Evolutionary conservation across 2,113 vertebrate genomes (phyloP), one percentile per base, ranked within the genome.

Genomic region (Herpetotheres cachinnans): DNA sequence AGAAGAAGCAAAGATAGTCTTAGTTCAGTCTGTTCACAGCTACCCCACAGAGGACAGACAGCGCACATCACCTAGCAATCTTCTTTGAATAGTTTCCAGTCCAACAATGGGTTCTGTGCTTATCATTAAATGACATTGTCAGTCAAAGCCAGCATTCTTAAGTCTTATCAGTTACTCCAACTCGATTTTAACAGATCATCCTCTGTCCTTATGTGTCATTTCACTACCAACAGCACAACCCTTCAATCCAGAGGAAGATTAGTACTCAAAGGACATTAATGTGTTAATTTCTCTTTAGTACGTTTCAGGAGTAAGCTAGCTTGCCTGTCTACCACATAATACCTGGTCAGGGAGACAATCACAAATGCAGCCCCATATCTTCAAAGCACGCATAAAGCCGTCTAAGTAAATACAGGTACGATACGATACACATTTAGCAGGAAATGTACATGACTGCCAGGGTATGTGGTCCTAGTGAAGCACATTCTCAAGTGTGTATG

Each of bases 101-200:
- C 89, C 86, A 83, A 84, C 87, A 95, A 93, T 49, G 80, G 85
- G 91, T 77, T 95, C 72, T 84, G 58, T 92, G 73, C 93, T 97
- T 90, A 97, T 83, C 95, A 87, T 96, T 96, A 95, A 97, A 97
- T 93, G 73, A 84, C 65, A 69, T 22, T 94, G 92, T 87, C 95
- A 96, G 67, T 96, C 94, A 97, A 95, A 96, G 73, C 25, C 59
- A 19, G 34, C 47, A 79, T 90, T 96, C 94, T 93, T 90, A 49
- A 81, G 59, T 34, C 73, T 85, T 91, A 90, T 80, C 56, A 84
- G 59, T 84, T 95, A 59, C 67, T 97, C 90, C 59, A 93, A 82
- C 27, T 71, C 40, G 73, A 95, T 97, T 71, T 92, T 94, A 88
- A 94, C 89, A 90, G 18, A 86, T 90, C 49, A 34, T 82, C 78